A percentile compares a stretch with the other conserved stretches of the same genome.
Conservation (phyloP, 2,888 invertebrate species). For the Synanthedon tipuliformis region DNA sequence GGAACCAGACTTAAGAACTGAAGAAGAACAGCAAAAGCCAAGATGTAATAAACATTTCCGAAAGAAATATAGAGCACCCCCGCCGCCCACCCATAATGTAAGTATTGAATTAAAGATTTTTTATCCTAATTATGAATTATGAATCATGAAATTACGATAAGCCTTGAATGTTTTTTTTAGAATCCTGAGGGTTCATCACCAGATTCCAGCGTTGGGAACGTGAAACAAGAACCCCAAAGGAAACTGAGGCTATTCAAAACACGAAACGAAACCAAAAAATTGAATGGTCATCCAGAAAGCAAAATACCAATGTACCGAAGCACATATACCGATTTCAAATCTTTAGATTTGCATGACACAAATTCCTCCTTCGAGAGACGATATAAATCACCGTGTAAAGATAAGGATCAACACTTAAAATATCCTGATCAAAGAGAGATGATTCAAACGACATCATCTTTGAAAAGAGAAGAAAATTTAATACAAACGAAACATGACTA, state of each 20-base stretch:
- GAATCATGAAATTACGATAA: too few relatives aligned
- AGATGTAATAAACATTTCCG: constrained; percentile 69
- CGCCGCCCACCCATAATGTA: constrained; percentile 65
- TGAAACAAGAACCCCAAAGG: constrained; percentile 60
- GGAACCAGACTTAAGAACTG: constrained; percentile 76
- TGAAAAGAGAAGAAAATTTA: constrained; percentile 59
- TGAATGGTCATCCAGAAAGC: constrained; percentile 40
- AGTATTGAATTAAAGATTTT: constrained; percentile 14
- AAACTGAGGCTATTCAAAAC: constrained; percentile 80
- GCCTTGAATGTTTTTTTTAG: constrained; percentile 16
- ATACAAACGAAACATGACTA: constrained; percentile 63
- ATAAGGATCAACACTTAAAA: constrained; percentile 53
- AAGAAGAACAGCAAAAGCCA: constrained; percentile 48
- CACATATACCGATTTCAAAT: constrained; percentile 48
- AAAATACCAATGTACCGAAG: constrained; percentile 36
- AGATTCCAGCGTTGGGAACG: constrained; percentile 68
- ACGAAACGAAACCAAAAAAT: constrained; percentile 76
- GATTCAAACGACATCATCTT: constrained; percentile 47
- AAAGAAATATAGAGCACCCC: constrained; percentile 83
- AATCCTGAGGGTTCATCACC: constrained; percentile 69
- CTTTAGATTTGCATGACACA: constrained; percentile 42
- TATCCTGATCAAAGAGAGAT: constrained; percentile 55
- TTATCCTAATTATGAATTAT: too few relatives aligned
- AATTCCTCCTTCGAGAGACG: constrained; percentile 45
- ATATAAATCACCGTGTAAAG: constrained; percentile 55